Evolutionary conservation across 2,113 vertebrate species (phyloP).

Genomic region (Sinocyclocheilus grahami): DNA sequence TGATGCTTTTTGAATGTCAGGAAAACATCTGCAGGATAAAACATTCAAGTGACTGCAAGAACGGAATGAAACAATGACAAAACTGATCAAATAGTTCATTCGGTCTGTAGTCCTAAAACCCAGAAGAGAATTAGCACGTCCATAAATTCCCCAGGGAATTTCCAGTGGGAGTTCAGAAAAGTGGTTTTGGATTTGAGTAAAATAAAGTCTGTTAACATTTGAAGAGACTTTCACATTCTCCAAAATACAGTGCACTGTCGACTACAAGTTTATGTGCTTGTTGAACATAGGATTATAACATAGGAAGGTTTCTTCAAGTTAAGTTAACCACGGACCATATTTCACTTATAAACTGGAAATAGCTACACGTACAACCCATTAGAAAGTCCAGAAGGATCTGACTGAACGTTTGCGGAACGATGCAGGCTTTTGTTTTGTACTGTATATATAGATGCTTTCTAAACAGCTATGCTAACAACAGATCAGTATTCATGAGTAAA

Average conservation of each 20-base stretch:
- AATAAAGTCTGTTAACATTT: background rate
- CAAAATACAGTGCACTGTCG: background rate
- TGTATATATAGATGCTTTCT: conserved; percentile 17
- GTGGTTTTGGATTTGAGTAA: background rate
- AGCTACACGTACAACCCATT: background rate
- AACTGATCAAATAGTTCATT: background rate
- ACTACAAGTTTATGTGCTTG: background rate
- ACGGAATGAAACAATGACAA: background rate
- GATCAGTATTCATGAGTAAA: background rate
- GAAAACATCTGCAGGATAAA: background rate
- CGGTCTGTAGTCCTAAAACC: background rate
- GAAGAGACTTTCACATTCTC: background rate
- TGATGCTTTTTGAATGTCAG: background rate
- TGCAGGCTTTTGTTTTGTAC: background rate
- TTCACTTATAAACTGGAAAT: background rate
- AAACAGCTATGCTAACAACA: background rate
- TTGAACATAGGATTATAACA: background rate
- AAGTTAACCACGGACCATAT: background rate
- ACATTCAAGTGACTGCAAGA: background rate
- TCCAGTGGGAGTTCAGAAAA: too few species aligned
- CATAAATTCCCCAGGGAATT: too few species aligned
- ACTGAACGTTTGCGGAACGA: background rate
- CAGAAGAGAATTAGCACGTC: too few species aligned
- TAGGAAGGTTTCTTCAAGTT: background rate
- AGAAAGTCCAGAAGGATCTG: background rate